Conservation (phyloP, 1,140 invertebrate genomes). For the Trinorchestia longiramus region DNA sequence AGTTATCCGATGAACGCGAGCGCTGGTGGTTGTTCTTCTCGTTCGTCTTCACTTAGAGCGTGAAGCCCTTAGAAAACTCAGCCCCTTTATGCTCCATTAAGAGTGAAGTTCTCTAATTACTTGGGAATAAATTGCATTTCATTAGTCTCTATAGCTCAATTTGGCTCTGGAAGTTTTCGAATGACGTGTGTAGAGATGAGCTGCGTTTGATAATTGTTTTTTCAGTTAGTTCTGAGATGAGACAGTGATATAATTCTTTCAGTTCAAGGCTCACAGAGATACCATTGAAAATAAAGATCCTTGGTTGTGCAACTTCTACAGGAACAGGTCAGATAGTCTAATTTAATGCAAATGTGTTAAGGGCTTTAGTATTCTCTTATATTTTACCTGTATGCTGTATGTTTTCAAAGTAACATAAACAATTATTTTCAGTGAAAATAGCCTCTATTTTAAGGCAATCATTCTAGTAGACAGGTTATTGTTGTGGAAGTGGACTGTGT, state of each 20-base stretch:
- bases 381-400: background rate
- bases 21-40: background rate
- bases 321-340: background rate
- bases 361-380: background rate
- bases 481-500: background rate
- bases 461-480: background rate
- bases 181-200: constrained; percentile 11
- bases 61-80: constrained; percentile 1
- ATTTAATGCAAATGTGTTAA: background rate
- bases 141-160: constrained; percentile 47
- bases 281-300: background rate
- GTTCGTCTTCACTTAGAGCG: background rate
- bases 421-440: background rate
- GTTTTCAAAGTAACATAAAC: background rate
- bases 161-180: constrained; percentile 1
- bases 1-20: background rate
- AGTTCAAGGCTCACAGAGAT: background rate
- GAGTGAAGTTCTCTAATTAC: constrained; percentile 54
- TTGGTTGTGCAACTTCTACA: background rate
- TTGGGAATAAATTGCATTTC: constrained; percentile 33
- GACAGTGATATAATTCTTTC: background rate
- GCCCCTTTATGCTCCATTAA: constrained; percentile 45
- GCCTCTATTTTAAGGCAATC: background rate
- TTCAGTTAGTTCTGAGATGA: background rate
- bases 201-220: background rate